Evolutionary conservation across 1,140 invertebrate genomes (phyloP).

Genomic region (Drosophila grimshawi): DNA sequence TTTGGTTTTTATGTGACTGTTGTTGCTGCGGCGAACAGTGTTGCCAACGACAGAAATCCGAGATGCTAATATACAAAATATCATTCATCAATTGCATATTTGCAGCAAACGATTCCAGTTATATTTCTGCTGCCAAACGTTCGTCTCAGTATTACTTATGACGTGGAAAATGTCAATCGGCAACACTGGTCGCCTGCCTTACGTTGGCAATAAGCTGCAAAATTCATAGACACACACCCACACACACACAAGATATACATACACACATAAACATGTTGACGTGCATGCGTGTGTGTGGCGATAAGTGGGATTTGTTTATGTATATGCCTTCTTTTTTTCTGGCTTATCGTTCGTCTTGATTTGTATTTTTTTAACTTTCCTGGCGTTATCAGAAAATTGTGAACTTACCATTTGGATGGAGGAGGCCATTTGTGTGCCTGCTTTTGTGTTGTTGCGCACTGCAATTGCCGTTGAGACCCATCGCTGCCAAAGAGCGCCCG

Average conservation of each 20-base stretch:
- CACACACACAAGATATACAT: background rate
- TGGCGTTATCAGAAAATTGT: slow-evolving; percentile 37
- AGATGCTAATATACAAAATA: too few species aligned
- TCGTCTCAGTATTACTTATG: too few species aligned
- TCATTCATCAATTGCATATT: too few species aligned
- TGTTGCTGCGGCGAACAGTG: too few species aligned
- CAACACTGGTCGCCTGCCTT: slow-evolving; percentile 5
- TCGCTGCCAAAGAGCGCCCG: slow-evolving; percentile 37
- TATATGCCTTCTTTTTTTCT: background rate
- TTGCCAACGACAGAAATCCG: too few species aligned
- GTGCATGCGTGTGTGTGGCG: slow-evolving; percentile 9
- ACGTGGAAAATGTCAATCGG: too few species aligned
- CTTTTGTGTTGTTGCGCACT: slow-evolving; percentile 34
- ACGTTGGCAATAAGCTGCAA: slow-evolving; percentile 42
- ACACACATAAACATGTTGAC: background rate
- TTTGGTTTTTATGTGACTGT: too few species aligned
- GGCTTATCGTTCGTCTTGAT: too few species aligned
- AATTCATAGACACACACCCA: slow-evolving; percentile 15
- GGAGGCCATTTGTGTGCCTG: slow-evolving; percentile 31
- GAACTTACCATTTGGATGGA: slow-evolving; percentile 61
- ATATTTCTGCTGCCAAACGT: too few species aligned
- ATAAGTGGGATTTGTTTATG: slow-evolving; percentile 9
- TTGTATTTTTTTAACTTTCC: background rate
- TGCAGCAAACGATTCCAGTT: too few species aligned
- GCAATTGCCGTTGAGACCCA: slow-evolving; percentile 55